Evolutionary conservation across 2,797 vertebrate genomes (phyloP), one percentile per base, ranked within the genome.

Genomic region (Telmatherina bonti): DNA sequence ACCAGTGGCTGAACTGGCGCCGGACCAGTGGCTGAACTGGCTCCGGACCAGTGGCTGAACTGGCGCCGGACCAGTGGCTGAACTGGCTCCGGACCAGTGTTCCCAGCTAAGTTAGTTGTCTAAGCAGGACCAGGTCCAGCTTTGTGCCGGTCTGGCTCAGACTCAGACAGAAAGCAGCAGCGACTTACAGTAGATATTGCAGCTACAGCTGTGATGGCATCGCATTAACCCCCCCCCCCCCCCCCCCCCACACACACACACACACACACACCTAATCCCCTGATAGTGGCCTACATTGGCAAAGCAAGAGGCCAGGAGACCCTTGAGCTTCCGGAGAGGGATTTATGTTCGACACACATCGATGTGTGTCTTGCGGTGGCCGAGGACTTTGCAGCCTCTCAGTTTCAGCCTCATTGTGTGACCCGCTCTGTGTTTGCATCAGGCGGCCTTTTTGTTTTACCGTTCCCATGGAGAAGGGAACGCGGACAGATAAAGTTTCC

Each of bases 211-310:
- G 90, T 88, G 90, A 84, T 73, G 69, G 64, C 53, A 71, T 22
- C 12, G 72, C 78, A 77, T 69, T 93, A 91, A 93, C 91, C 92
- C 69, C 52, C 60, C 67, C 72, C 74, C 35, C n/a, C 52, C 81
- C 62, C 60, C 67, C 72, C 74, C 35, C n/a, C 52, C 81, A n/a
- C n/a, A n/a, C n/a, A n/a, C n/a, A n/a, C n/a, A n/a, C n/a, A n/a
- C n/a, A n/a, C n/a, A n/a, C n/a, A n/a, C n/a, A n/a, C 62, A 74
- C 78, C 85, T 94, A 93, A 94, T 94, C 93, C 91, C 81, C 79
- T 88, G 84, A 88, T 88, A 91, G 87, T 94, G 93, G 85, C 94
- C 93, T 93, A 94, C 92, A 94, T 94, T 92, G 92, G 79, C 77
- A 78, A 84, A 89, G 84, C 83, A 88, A 91, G 90, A 76, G 89